Evolutionary conservation across 2,888 invertebrate species (phyloP).

Genomic region (Choreutis nemorana): DNA sequence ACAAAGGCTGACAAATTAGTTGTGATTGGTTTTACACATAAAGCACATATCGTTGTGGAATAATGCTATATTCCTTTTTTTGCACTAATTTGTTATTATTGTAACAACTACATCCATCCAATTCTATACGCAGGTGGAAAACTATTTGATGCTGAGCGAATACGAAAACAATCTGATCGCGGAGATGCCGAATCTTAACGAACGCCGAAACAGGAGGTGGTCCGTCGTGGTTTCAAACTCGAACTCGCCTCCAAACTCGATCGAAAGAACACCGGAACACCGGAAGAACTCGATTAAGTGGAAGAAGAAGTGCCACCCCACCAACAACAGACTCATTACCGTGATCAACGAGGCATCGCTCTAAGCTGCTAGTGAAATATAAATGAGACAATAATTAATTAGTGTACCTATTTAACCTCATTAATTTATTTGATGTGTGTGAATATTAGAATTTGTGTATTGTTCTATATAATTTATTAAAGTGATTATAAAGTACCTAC

Average conservation of each 20-base stretch:
- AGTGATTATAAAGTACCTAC: too few relatives aligned
- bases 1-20: too few relatives aligned
- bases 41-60: too few relatives aligned
- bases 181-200: slow-evolving; percentile 77
- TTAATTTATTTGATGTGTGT: slow-evolving; percentile 65
- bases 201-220: slow-evolving; percentile 76
- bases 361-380: slow-evolving; percentile 45
- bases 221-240: slow-evolving; percentile 68
- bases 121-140: slow-evolving; percentile 71
- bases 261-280: slow-evolving; percentile 38
- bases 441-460: slow-evolving; percentile 57
- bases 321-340: slow-evolving; percentile 74
- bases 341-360: slow-evolving; percentile 80
- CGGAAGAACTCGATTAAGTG: slow-evolving; percentile 40
- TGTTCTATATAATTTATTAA: slow-evolving; percentile 60
- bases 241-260: slow-evolving; percentile 26
- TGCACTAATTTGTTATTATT: too few relatives aligned
- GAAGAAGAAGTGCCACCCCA: slow-evolving; percentile 62
- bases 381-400: slow-evolving; percentile 42
- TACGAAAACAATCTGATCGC: slow-evolving; percentile 86
- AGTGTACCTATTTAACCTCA: slow-evolving; percentile 63
- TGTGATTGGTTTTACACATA: too few relatives aligned
- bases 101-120: too few relatives aligned
- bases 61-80: too few relatives aligned
- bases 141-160: slow-evolving; percentile 86